These are phyloP conservation scores for Pardosa pseudoannulata DNA, from an alignment of 2,888 invertebrate genomes.

Conservation along the genomic window DNA sequence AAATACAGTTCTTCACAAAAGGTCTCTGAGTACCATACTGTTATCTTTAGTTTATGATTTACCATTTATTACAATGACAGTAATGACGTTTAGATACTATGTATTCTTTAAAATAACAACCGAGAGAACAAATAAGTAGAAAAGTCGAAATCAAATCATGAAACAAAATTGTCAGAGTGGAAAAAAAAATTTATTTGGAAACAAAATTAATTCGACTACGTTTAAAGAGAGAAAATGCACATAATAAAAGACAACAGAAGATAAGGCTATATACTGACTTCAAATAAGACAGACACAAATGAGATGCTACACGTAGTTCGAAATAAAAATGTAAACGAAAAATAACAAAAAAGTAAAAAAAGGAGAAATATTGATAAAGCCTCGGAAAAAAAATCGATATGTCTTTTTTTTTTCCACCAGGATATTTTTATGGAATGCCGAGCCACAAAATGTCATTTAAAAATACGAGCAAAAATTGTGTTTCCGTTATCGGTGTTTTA, in stretches of 20 bases:
- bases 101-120: too few relatives aligned
- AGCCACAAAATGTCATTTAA: slow-evolving; percentile 1
- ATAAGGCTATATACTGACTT: background rate
- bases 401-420: background rate
- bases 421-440: background rate
- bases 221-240: background rate
- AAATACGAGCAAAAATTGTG: background rate
- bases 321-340: background rate
- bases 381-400: background rate
- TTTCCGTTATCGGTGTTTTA: background rate
- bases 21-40: too few relatives aligned
- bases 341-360: background rate
- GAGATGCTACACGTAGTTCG: background rate
- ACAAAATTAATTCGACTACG: background rate
- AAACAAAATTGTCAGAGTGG: background rate
- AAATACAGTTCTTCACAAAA: too few relatives aligned
- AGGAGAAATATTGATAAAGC: background rate
- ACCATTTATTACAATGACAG: too few relatives aligned
- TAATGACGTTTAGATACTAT: too few relatives aligned
- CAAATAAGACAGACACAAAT: background rate
- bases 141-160: background rate
- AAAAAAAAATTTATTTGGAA: background rate
- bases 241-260: background rate
- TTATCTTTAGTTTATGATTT: too few relatives aligned
- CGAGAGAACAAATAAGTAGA: background rate